These are phyloP conservation scores for Temnothorax nylanderi DNA, from an alignment of 1,140 invertebrate species.

Conservation along the genomic window DNA sequence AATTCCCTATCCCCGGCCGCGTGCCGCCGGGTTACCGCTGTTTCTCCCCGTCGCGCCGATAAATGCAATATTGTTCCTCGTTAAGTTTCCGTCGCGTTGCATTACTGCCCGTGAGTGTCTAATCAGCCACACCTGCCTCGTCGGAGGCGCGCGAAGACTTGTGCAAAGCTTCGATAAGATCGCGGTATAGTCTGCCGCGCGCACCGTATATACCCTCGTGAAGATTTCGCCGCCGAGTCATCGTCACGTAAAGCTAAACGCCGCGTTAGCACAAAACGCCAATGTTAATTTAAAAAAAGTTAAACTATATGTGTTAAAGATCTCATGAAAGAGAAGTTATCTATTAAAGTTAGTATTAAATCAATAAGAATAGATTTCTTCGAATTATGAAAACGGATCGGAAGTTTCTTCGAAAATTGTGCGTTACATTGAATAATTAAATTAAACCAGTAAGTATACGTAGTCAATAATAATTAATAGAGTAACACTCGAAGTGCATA, in stretches of 20 bases:
- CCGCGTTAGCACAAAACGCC: background rate
- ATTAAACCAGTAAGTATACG: background rate
- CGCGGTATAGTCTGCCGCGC: background rate
- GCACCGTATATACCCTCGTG: background rate
- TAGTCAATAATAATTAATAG: constrained; percentile 16
- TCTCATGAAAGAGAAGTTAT: background rate
- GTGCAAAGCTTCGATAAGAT: constrained; percentile 20
- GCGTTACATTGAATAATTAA: background rate
- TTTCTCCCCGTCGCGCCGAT: background rate
- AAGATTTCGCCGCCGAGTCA: background rate
- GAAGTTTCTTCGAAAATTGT: background rate
- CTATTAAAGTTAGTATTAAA: background rate
- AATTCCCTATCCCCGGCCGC: constrained; percentile 9
- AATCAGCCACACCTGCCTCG: constrained; percentile 36
- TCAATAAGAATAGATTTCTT: background rate
- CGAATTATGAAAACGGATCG: background rate
- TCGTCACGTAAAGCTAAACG: background rate
- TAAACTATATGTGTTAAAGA: background rate
- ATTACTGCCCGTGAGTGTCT: constrained; percentile 40
- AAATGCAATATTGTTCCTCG: constrained; percentile 50
- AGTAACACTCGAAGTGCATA: background rate
- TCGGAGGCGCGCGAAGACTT: background rate
- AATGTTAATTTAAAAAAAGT: background rate
- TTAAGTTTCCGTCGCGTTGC: constrained; percentile 39
- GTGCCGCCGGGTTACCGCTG: background rate